Base-by-base conservation (phyloP, 2,113 vertebrate genomes). In the Siphamia tubifer region DNA sequence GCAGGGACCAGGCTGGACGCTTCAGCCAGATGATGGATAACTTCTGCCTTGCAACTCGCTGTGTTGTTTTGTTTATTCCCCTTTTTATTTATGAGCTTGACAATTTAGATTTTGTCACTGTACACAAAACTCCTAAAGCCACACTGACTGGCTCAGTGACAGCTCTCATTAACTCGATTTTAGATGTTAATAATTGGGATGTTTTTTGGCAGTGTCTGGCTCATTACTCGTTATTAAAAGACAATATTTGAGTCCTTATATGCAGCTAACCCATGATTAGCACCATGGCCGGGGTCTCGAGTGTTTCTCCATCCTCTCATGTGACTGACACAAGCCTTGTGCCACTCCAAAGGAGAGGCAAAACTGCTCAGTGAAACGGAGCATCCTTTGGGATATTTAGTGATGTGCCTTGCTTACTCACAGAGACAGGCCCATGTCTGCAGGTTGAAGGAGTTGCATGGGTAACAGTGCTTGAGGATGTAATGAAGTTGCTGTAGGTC, bases 11-110 rank as follows among this genome's bases (percentile, higher is more conserved):
- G 52, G 42, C 74, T 69, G 81, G 81, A 84, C 74, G 53, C 73
- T 69, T 81, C 77, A 40, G 67, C 56, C 49, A 2, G 39, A 74
- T 73, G 81, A 86, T 81, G 71, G 77, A 81, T 84, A 77, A 77
- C 82, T 83, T 75, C 73, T 77, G 72, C 57, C 60, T 66, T 49
- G 15, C 48, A 20, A 35, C 48, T 66, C 44, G 23, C 47, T 72
- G 25, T 53, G 44, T 56, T 68, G 53, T 67, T 68, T 13, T 58
- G 42, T 19, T 81, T 74, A 45, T 20, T 73, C 58, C 15, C 57
- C 53, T 44, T 27, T 63, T 78, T 65, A 69, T 76, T 74, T 57
- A 63, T 58, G 23, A 82, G 68, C 68, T 23, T 71, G 61, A 77
- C 76, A 31, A 20, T 61, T 82, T 20, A n/a, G 8, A 35, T 68